These are phyloP conservation scores for Myodes glareolus DNA, from an alignment of 2,113 vertebrate genomes.

Conservation along the genomic window DNA sequence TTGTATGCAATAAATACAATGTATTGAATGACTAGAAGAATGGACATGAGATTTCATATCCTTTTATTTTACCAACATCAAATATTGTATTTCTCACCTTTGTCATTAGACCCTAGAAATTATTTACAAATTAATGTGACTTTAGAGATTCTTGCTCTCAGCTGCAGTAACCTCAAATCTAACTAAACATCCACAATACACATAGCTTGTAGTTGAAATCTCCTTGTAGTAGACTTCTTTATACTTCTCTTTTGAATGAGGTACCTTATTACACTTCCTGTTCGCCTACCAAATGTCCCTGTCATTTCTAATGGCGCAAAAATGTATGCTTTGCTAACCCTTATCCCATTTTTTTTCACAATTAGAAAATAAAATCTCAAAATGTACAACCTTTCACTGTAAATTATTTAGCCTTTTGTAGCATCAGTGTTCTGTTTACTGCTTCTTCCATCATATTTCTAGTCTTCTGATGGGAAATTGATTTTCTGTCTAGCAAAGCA, in stretches of 20 bases:
- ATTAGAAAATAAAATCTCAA: neutral
- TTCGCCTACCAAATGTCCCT: constrained; percentile 51
- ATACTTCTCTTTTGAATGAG: neutral
- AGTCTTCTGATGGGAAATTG: constrained; percentile 53
- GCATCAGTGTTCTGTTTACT: constrained; percentile 8
- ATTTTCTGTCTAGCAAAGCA: constrained; percentile 61
- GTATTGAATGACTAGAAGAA: neutral
- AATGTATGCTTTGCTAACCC: neutral
- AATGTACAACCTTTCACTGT: constrained; percentile 15
- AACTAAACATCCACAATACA: neutral
- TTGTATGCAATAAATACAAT: neutral
- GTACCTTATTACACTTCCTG: constrained; percentile 23
- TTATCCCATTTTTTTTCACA: neutral
- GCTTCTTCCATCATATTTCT: constrained; percentile 44
- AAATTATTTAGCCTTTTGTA: constrained; percentile 48
- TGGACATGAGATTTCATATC: neutral
- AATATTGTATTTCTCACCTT: neutral
- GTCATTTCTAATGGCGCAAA: constrained; percentile 37
- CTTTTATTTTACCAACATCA: neutral
- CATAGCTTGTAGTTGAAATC: neutral
- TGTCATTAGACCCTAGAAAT: neutral
- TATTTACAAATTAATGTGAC: neutral
- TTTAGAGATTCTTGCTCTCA: constrained; percentile 23
- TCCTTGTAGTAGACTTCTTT: neutral
- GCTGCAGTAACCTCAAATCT: neutral